Conservation (phyloP, 2,113 vertebrate species). For the Odontophorus gujanensis region DNA sequence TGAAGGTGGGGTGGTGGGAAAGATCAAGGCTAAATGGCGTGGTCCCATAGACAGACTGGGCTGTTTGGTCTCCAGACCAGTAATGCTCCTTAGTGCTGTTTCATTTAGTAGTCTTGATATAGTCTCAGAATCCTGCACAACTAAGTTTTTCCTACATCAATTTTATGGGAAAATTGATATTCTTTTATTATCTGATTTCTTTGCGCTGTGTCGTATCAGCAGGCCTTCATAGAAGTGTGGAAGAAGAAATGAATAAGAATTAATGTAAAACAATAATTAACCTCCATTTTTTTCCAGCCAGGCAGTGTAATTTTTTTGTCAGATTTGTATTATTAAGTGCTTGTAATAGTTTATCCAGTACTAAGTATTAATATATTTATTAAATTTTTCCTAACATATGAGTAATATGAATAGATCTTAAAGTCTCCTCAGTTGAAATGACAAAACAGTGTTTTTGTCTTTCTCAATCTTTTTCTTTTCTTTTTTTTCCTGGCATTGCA, state of each 20-base stretch:
- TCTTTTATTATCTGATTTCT: background rate
- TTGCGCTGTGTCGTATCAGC: background rate
- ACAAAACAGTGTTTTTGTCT: background rate
- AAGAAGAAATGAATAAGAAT: background rate
- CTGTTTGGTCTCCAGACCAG: background rate
- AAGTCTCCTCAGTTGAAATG: background rate
- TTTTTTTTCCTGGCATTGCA: background rate
- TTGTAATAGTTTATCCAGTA: background rate
- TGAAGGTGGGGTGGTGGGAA: background rate
- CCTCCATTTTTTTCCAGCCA: background rate
- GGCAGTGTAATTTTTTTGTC: background rate
- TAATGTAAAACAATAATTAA: constrained; percentile 8
- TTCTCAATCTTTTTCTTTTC: background rate
- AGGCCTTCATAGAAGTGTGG: background rate
- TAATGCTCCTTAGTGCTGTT: background rate
- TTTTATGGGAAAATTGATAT: background rate
- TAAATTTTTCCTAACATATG: background rate
- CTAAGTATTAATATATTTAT: background rate
- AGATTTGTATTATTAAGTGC: background rate
- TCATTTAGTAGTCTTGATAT: background rate
- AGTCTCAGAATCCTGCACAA: background rate
- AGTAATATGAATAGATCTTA: background rate
- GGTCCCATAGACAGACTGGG: background rate
- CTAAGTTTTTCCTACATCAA: background rate
- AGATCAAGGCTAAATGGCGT: background rate